Base-by-base conservation (phyloP, 2,113 vertebrate species). In the Microcebus tavaratra region DNA sequence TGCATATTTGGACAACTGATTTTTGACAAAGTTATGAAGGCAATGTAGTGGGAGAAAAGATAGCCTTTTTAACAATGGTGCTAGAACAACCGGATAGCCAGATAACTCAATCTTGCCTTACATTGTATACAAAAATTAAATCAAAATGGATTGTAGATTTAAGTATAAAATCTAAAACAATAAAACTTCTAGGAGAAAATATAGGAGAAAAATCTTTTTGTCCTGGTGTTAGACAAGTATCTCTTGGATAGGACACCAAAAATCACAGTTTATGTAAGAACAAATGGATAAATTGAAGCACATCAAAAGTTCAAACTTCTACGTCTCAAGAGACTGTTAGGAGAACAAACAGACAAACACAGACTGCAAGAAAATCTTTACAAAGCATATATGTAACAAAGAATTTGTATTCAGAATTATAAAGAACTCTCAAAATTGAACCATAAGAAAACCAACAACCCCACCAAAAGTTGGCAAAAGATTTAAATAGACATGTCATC, bases 401-500 rank as follows among this genome's bases (percentile, higher is more conserved):
- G 31, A 18, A 59, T 8, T 85, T 50, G 21, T 11, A 57, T 70
- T 31, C 39, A 68, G 72, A 63, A 68, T 75, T 75, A 75, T 79
- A 48, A 85, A 89, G 72, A 75, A 81, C 83, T 85, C 59, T 76
- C 73, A 79, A 70, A 70, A 94, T 6, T n/a, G 50, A 96, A 68
- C 67, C 63, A 25, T 89, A 65, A 94, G 50, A 80, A 85, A 91
- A 34, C 11, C 17, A 81, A 48, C 39, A 67, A 5, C 15, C 65
- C 39, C 67, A 36, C 27, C 21, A 17, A 63, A 88, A 81, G 61
- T 0, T 80, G 79, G 9, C 88, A 68, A 86, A 70, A 57, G 15
- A 72, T 75, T 68, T 80, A 39, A 68, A 61, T 21, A 95, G n/a
- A 75, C 13, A 21, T 15, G 5, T 94, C 50, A 83, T 53, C 70